These are phyloP conservation scores for Todus mexicanus DNA, from an alignment of 2,797 vertebrate genomes.

Conservation along the genomic window DNA sequence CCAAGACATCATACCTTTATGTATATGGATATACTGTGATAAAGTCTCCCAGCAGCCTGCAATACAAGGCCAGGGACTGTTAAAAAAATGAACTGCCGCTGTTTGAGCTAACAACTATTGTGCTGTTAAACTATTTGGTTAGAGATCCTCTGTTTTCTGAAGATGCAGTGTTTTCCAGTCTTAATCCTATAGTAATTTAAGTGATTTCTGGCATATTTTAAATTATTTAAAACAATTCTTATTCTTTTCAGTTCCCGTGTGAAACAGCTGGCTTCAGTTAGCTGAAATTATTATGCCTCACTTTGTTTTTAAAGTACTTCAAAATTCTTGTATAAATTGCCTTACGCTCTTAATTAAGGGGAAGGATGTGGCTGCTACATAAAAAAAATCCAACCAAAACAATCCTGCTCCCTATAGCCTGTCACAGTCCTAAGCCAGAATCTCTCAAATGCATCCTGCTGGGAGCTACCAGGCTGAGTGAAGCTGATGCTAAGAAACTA, in stretches of 20 bases:
- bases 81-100: background rate
- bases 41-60: background rate
- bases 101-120: background rate
- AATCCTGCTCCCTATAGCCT: background rate
- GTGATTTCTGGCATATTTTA: constrained; percentile 12
- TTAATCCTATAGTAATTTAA: background rate
- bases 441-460: background rate
- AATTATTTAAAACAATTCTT: constrained; percentile 30
- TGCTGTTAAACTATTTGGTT: background rate
- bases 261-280: constrained; percentile 27
- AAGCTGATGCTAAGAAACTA: background rate
- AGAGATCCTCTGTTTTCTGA: background rate
- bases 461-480: background rate
- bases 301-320: background rate
- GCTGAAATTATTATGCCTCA: background rate
- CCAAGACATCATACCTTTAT: background rate
- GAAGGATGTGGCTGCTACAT: background rate
- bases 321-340: background rate
- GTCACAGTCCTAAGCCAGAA: background rate
- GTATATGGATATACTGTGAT: background rate
- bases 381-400: background rate
- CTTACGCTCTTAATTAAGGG: background rate
- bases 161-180: background rate
- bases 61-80: background rate
- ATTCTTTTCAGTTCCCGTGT: background rate